Evolutionary conservation across 2,888 invertebrate genomes (phyloP).

Genomic region (Alentia gelatinosa): DNA sequence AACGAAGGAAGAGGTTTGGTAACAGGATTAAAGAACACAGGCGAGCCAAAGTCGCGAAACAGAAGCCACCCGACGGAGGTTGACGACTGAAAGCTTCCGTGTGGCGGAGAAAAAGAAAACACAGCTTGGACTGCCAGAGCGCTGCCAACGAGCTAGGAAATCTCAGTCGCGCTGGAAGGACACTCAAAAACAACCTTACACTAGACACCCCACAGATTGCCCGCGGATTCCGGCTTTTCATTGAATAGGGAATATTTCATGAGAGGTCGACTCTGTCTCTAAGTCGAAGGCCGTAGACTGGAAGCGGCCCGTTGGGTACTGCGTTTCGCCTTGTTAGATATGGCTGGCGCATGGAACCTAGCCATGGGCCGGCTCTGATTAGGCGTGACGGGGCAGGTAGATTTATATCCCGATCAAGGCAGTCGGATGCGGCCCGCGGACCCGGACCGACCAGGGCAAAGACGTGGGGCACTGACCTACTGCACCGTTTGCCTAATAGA

Average conservation of each 20-base stretch:
- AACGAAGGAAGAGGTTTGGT: neutral
- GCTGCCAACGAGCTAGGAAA: neutral
- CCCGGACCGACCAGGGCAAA: too few relatives aligned
- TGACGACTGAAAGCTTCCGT: neutral
- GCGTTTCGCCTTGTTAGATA: neutral
- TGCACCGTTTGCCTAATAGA: neutral
- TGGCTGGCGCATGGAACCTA: neutral
- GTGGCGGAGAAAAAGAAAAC: neutral
- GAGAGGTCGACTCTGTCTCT: too few relatives aligned
- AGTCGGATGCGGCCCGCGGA: neutral
- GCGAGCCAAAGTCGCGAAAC: neutral
- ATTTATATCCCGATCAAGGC: neutral
- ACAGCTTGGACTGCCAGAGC: neutral
- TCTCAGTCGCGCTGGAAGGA: too few relatives aligned
- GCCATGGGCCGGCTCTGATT: neutral
- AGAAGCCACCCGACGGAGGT: neutral
- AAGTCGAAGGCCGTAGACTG: neutral
- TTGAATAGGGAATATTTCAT: too few relatives aligned
- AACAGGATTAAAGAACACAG: conserved; percentile 12
- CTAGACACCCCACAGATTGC: too few relatives aligned
- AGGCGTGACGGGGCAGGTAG: conserved; percentile 27
- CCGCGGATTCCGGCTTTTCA: too few relatives aligned
- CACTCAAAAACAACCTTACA: too few relatives aligned
- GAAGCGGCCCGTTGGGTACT: neutral
- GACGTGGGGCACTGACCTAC: neutral